Evolutionary conservation across 2,797 vertebrate genomes (phyloP).

Genomic region (Sebastes steindachneri): DNA sequence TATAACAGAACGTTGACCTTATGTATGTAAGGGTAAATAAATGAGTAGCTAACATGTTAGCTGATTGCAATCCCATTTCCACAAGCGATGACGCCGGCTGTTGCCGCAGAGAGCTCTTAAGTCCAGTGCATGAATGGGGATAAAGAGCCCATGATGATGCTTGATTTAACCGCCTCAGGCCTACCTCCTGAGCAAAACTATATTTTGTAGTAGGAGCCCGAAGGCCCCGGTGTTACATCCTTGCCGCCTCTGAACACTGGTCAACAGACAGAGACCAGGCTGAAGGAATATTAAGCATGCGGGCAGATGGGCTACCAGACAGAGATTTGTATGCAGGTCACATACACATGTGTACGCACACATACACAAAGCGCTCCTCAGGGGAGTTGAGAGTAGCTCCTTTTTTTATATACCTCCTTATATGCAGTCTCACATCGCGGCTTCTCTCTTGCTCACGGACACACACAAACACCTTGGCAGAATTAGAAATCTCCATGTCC

Average conservation of each 20-base stretch:
- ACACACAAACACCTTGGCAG: constrained; percentile 32
- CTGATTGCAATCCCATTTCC: constrained; percentile 25
- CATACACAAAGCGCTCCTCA: constrained; percentile 33
- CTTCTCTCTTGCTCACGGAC: constrained; percentile 19
- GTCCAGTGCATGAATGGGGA: constrained; percentile 45
- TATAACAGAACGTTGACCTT: not conserved
- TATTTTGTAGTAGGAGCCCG: constrained; percentile 37
- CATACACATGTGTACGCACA: constrained; percentile 28
- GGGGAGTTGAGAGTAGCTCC: constrained; percentile 42
- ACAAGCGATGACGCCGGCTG: constrained; percentile 15
- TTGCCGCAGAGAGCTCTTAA: constrained; percentile 44
- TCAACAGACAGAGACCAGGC: constrained; percentile 44
- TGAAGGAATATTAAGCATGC: constrained; percentile 51
- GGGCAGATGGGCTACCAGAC: constrained; percentile 49
- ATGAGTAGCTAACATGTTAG: constrained; percentile 14
- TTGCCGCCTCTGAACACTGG: constrained; percentile 20
- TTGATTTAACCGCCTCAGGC: constrained; percentile 63
- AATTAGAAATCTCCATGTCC: constrained; percentile 52
- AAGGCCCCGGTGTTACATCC: constrained; percentile 30
- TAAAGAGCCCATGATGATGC: constrained; percentile 59
- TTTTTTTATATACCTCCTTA: constrained; percentile 49
- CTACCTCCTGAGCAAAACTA: constrained; percentile 52
- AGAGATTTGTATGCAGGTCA: constrained; percentile 55
- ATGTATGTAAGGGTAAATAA: not conserved
- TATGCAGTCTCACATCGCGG: constrained; percentile 44